These are phyloP conservation scores for Tokudaia tokunoshimensis DNA, from an alignment of 2,797 vertebrate species.

Conservation along the genomic window DNA sequence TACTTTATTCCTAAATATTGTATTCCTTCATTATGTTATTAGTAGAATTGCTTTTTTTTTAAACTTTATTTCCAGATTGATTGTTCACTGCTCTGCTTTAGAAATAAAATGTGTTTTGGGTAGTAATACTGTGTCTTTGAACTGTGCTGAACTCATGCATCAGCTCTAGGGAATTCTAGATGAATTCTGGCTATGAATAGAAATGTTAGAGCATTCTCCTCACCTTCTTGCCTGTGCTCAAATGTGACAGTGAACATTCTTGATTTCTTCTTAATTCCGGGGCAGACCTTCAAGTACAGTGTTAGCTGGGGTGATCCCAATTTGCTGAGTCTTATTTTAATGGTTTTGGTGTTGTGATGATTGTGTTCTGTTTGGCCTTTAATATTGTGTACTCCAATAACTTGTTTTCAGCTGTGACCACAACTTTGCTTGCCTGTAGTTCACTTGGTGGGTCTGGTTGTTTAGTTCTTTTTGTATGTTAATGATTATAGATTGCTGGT, in stretches of 20 bases:
- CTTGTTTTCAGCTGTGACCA: background rate
- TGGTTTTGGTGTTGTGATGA: background rate
- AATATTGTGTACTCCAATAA: background rate
- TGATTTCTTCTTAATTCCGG: background rate
- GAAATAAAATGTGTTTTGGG: background rate
- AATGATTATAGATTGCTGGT: background rate
- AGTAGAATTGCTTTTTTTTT: background rate
- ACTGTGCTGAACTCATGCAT: background rate
- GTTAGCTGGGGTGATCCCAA: background rate
- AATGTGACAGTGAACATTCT: background rate
- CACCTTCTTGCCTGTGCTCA: background rate
- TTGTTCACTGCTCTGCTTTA: background rate
- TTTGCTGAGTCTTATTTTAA: background rate
- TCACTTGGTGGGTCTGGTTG: background rate
- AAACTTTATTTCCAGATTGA: conserved; percentile 23
- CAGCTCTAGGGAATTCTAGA: background rate
- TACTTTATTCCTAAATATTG: conserved; percentile 6
- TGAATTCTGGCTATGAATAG: background rate
- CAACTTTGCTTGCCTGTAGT: background rate
- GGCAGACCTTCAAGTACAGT: background rate
- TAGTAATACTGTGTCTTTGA: background rate
- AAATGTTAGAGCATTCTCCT: background rate
- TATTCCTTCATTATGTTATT: background rate
- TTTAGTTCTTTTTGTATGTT: background rate
- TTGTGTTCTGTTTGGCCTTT: background rate